phyloP scores from a whole-genome alignment of 2,888 invertebrate genomes.

The Phortica magna region DNA sequence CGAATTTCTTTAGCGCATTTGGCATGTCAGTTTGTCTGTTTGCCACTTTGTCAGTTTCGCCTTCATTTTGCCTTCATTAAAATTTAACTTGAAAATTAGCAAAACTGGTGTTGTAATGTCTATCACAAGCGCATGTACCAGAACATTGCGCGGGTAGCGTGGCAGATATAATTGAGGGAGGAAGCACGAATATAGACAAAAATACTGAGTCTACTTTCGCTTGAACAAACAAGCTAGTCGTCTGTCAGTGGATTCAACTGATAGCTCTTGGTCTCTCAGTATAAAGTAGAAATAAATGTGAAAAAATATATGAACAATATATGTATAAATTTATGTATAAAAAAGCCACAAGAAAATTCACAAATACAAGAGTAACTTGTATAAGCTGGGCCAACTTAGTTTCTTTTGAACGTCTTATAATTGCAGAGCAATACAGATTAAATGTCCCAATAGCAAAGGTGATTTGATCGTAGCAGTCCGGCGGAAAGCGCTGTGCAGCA shows the following conservation, averaged over 20 bases:
- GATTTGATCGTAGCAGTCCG: too few relatives aligned
- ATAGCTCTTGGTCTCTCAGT: constrained; percentile 42
- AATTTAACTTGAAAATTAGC: constrained; percentile 69
- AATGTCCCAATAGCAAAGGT: constrained; percentile 32
- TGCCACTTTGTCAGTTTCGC: background rate
- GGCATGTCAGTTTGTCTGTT: background rate
- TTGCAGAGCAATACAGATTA: constrained; percentile 60
- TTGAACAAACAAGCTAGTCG: constrained; percentile 52
- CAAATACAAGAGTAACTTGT: background rate
- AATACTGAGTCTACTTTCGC: constrained; percentile 36
- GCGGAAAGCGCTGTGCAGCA: constrained; percentile 38
- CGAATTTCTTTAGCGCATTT: background rate
- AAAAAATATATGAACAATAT: background rate
- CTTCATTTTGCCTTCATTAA: constrained; percentile 56
- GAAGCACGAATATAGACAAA: background rate
- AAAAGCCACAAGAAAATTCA: background rate
- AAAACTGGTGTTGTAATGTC: constrained; percentile 64
- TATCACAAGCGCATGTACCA: constrained; percentile 45
- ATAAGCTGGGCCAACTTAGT: background rate
- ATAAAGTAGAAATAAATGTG: constrained; percentile 29
- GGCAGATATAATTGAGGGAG: background rate
- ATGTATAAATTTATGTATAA: constrained; percentile 23
- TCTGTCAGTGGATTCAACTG: constrained; percentile 52
- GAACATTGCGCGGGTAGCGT: background rate
- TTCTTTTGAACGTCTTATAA: background rate